phyloP scores from a whole-genome alignment of 2,888 invertebrate genomes.

The Agrotis exclamationis region DNA sequence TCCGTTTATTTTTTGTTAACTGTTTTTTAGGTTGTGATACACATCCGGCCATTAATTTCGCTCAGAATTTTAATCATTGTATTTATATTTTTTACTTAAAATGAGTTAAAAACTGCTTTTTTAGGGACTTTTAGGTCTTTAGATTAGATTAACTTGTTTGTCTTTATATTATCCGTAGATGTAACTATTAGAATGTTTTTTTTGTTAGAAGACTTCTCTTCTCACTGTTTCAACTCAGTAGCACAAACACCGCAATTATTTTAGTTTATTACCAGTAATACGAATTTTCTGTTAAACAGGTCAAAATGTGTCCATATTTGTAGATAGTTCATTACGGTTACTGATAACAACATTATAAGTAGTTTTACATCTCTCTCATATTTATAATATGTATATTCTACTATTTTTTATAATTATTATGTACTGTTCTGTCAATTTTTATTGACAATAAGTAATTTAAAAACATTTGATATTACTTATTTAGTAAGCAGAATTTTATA shows the following conservation, averaged over 20 bases:
- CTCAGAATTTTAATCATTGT: conserved; percentile 23
- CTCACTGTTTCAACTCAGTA: conserved; percentile 24
- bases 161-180: conserved; percentile 19
- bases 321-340: conserved; percentile 45
- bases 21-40: conserved; percentile 76
- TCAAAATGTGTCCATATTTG: conserved; percentile 30
- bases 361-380: conserved; percentile 30
- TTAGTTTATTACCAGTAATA: conserved; percentile 1
- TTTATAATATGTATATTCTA: conserved; percentile 42
- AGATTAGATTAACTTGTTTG: conserved; percentile 23
- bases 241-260: conserved; percentile 41
- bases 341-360: conserved; percentile 23
- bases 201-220: neutral
- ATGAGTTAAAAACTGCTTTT: conserved; percentile 12
- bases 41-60: conserved; percentile 74
- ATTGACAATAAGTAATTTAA: conserved; percentile 81
- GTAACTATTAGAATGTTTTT: conserved; percentile 25
- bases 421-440: conserved; percentile 66
- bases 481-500: conserved; percentile 49
- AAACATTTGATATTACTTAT: conserved; percentile 60
- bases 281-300: conserved; percentile 47
- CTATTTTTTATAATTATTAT: conserved; percentile 58
- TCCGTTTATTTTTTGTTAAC: conserved; percentile 59
- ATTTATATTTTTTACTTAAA: conserved; percentile 42
- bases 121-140: conserved; percentile 23